Percentiles rank a stretch among this genome's conserved stretches.
These are phyloP conservation scores for Argyrosomus japonicus DNA, from an alignment of 2,113 vertebrate genomes.

Conservation along the genomic window DNA sequence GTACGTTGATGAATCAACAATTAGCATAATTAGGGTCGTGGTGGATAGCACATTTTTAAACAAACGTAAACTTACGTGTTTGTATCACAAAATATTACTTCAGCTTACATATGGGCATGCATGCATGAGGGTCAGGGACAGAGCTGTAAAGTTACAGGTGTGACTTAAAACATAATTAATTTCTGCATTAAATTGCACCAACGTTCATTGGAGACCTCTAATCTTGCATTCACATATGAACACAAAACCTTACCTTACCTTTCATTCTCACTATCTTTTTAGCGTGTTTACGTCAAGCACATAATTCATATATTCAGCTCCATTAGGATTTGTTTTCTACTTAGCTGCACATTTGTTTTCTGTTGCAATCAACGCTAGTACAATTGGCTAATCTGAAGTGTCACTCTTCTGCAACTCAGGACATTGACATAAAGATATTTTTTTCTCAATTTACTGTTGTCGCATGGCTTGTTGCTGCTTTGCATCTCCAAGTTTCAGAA, in stretches of 20 bases:
- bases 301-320: neutral
- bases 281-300: neutral
- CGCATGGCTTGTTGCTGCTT: neutral
- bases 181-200: neutral
- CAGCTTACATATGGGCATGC: neutral
- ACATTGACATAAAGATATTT: neutral
- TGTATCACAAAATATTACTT: neutral
- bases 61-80: neutral
- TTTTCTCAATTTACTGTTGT: neutral
- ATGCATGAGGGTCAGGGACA: neutral
- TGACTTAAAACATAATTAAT: neutral
- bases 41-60: neutral
- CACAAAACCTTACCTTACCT: neutral
- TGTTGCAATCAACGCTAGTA: neutral
- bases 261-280: neutral
- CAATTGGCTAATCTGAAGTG: neutral
- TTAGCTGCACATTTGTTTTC: neutral
- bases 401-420: neutral
- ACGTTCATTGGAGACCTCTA: neutral
- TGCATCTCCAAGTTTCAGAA: constrained; percentile 1
- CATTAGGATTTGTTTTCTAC: neutral
- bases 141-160: neutral
- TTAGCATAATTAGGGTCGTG: neutral
- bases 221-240: neutral
- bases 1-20: neutral